Evolutionary conservation across 2,113 vertebrate species (phyloP).

Genomic region (chimpanzee (Pan troglodytes)): NHGRI_mPanTro3-v2.1_pri NC_072408.2:28378001-28378500

Average conservation of each 20-base stretch:
- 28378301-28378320: slow-evolving; percentile 79
- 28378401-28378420: slow-evolving; percentile 85
- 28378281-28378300: slow-evolving; percentile 61
- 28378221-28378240: slow-evolving; percentile 85
- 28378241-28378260: slow-evolving; percentile 78
- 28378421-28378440: slow-evolving; percentile 83
- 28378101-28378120: slow-evolving; percentile 92
- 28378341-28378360: slow-evolving; percentile 84
- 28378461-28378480: slow-evolving; percentile 95
- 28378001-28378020: slow-evolving; percentile 89
- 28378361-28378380: slow-evolving; percentile 79
- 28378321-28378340: slow-evolving; percentile 86
- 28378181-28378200: slow-evolving; percentile 84
- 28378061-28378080: slow-evolving; percentile 97
- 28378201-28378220: slow-evolving; percentile 85
- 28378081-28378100: slow-evolving; percentile 99
- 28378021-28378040: slow-evolving; percentile 89
- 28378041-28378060: slow-evolving; percentile 85
- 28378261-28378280: slow-evolving; percentile 66
- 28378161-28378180: slow-evolving; percentile 84
- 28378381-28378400: slow-evolving; percentile 75
- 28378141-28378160: slow-evolving; percentile 88
- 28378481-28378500: slow-evolving; percentile 87
- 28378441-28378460: slow-evolving; percentile 90
- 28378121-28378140: slow-evolving; percentile 90